These are phyloP conservation scores for Enteromius unitaeniatus DNA, from an alignment of 2,797 vertebrate species.

Conservation along the genomic window DNA sequence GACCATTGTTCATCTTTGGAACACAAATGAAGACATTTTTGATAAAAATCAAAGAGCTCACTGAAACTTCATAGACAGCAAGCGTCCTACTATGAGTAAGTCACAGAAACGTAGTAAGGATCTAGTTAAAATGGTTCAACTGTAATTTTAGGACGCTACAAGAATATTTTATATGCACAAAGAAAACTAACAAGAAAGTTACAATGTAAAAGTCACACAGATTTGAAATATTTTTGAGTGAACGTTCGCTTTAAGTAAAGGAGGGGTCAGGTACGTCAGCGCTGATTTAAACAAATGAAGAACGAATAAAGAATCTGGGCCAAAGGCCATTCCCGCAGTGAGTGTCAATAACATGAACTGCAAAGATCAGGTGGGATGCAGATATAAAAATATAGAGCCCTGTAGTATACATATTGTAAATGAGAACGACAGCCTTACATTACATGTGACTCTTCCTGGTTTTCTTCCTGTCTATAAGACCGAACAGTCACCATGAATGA, in stretches of 20 bases:
- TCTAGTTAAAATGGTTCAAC: no score
- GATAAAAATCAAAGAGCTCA: no score
- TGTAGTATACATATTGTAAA: constrained; percentile 35
- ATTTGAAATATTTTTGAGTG: not conserved
- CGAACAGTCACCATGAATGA: constrained; percentile 19
- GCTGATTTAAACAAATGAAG: not conserved
- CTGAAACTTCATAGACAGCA: no score
- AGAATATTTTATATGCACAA: no score
- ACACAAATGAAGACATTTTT: no score
- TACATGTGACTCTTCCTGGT: not conserved
- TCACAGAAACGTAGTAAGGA: no score
- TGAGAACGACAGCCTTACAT: constrained; percentile 4
- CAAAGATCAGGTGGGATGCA: constrained; percentile 6
- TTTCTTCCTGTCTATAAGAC: not conserved
- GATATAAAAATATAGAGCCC: constrained; percentile 10
- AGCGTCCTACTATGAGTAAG: no score
- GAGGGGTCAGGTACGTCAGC: not conserved
- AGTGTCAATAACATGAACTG: constrained; percentile 1
- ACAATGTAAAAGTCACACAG: not conserved
- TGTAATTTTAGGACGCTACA: no score
- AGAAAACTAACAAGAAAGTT: no score
- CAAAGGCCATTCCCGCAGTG: constrained; percentile 12
- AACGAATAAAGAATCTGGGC: constrained; percentile 30
- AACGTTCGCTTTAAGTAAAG: not conserved
- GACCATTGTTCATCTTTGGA: no score